Conservation (phyloP, 2,797 vertebrate genomes). For the Gobionotothen gibberifrons region DNA sequence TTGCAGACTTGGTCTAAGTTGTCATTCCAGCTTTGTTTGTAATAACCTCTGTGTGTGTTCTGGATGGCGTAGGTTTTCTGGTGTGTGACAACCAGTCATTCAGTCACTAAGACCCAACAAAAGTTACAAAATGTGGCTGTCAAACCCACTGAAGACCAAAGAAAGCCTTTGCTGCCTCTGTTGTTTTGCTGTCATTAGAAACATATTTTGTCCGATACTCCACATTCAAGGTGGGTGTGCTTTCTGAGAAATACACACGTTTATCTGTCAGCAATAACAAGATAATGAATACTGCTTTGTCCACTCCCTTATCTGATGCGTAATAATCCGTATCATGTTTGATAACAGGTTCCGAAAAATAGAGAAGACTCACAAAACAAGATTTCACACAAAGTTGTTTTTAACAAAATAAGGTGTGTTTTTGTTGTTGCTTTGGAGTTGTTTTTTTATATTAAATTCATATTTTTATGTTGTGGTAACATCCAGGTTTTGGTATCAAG, state of each 20-base stretch:
- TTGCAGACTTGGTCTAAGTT: not conserved
- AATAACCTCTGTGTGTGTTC: not conserved
- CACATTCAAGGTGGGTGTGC: slow-evolving; percentile 19
- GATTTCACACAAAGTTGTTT: slow-evolving; percentile 35
- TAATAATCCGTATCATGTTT: slow-evolving; percentile 77
- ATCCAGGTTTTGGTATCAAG: not conserved
- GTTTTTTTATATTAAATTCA: not conserved
- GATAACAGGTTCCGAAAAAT: slow-evolving; percentile 57
- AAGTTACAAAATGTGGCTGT: slow-evolving; percentile 16
- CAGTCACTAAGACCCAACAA: slow-evolving; percentile 2
- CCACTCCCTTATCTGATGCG: slow-evolving; percentile 71
- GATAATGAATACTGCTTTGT: slow-evolving; percentile 79
- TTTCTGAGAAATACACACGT: slow-evolving; percentile 69
- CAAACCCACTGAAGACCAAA: slow-evolving; percentile 23
- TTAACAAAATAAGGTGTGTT: slow-evolving; percentile 6
- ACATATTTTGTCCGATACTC: slow-evolving; percentile 13
- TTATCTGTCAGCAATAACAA: slow-evolving; percentile 81
- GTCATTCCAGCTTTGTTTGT: not conserved
- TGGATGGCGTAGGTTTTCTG: not conserved
- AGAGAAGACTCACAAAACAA: slow-evolving; percentile 33
- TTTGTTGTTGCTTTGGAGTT: slow-evolving; percentile 15
- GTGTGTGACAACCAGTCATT: not conserved
- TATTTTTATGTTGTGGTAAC: not conserved
- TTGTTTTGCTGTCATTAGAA: slow-evolving; percentile 36
- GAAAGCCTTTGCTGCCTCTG: slow-evolving; percentile 9